These are phyloP conservation scores for Caranx ignobilis DNA, from an alignment of 2,113 vertebrate species.

Conservation along the genomic window DNA sequence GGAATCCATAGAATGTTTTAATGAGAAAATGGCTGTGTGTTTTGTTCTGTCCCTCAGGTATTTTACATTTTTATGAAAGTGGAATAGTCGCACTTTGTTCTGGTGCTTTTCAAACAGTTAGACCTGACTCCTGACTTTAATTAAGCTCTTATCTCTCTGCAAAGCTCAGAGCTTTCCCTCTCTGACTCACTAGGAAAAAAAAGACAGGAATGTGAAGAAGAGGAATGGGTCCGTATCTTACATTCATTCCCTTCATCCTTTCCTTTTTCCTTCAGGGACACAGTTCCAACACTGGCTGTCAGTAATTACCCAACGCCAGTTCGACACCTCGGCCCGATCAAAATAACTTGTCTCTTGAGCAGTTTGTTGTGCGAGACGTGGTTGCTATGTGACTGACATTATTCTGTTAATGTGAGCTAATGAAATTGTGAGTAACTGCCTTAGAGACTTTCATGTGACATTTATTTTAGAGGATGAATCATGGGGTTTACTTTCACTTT, in stretches of 20 bases:
- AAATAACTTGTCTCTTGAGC: constrained; percentile 23
- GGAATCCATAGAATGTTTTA: constrained; percentile 59
- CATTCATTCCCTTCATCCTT: constrained; percentile 40
- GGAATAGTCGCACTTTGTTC: constrained; percentile 44
- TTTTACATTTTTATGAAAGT: constrained; percentile 75
- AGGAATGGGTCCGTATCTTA: constrained; percentile 54
- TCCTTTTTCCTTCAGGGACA: constrained; percentile 41
- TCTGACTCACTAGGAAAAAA: constrained; percentile 47
- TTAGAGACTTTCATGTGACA: constrained; percentile 14
- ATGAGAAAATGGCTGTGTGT: constrained; percentile 59
- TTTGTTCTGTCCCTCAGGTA: constrained; percentile 61
- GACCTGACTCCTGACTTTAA: constrained; percentile 75
- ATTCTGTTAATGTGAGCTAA: constrained; percentile 27
- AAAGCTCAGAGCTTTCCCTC: constrained; percentile 63
- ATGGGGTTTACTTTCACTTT: constrained; percentile 9
- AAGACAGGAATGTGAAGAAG: constrained; percentile 66
- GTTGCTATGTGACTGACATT: constrained; percentile 14
- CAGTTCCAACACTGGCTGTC: constrained; percentile 35
- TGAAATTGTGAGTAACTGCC: constrained; percentile 3
- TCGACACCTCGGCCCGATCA: constrained; percentile 24
- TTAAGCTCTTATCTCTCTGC: constrained; percentile 73
- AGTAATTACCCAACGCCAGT: constrained; percentile 53
- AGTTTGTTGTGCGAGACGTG: constrained; percentile 5
- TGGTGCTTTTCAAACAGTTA: constrained; percentile 53
- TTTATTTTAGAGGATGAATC: constrained; percentile 24